Conservation (phyloP, 2,113 vertebrate genomes). For the Maccullochella peelii region DNA sequence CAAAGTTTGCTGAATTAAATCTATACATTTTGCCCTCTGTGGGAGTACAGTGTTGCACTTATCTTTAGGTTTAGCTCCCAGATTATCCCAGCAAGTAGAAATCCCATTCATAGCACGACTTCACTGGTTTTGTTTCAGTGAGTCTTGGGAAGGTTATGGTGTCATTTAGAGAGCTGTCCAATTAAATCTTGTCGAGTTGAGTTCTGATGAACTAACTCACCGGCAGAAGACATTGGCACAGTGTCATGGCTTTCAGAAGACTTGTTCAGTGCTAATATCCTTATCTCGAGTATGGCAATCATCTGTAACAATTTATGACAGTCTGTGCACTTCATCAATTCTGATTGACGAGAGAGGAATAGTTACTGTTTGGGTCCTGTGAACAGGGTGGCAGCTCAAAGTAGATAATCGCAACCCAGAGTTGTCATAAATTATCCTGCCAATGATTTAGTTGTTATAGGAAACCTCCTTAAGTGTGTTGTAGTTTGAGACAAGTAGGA, state of each 20-base stretch:
- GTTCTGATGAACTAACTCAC: neutral
- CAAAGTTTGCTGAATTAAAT: neutral
- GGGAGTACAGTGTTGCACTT: neutral
- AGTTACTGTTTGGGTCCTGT: neutral
- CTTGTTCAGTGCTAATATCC: no score
- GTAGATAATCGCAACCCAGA: neutral
- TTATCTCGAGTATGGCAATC: neutral
- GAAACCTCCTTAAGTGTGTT: neutral
- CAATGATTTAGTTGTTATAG: neutral
- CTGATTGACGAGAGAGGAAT: neutral
- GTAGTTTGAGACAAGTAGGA: neutral
- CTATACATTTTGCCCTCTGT: neutral
- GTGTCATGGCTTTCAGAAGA: neutral
- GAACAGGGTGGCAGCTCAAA: neutral
- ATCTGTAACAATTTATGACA: constrained; percentile 1
- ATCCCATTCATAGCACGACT: neutral
- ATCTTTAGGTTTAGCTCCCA: neutral
- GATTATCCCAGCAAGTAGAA: neutral
- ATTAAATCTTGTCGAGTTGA: neutral
- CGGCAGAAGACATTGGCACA: neutral
- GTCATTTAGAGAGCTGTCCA: neutral
- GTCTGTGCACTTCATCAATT: neutral
- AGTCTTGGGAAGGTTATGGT: neutral
- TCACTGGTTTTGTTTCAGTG: neutral
- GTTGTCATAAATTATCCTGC: neutral